A percentile compares a stretch with the other conserved stretches of the same genome.
Conservation (phyloP, 1,140 invertebrate species). For the Heliconius himera region DNA sequence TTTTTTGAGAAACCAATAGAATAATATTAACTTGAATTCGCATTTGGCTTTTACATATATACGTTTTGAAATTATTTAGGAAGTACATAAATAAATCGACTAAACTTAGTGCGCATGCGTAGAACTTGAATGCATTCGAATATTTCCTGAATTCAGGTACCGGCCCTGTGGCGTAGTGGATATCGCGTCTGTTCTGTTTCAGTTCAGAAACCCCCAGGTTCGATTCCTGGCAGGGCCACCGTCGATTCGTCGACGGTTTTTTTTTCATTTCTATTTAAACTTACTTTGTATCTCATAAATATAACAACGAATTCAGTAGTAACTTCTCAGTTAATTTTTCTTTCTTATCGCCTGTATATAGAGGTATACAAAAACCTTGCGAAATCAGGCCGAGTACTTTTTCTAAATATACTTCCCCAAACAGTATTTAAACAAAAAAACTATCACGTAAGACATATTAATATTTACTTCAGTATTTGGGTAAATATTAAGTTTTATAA, state of each 20-base stretch:
- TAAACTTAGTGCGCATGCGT: background rate
- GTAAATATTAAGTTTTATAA: background rate
- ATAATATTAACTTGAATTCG: too few relatives aligned
- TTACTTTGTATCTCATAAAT: background rate
- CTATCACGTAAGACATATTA: too few relatives aligned
- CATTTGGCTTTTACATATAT: too few relatives aligned
- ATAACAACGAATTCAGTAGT: background rate
- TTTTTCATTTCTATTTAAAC: background rate
- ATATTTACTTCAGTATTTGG: too few relatives aligned
- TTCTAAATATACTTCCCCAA: too few relatives aligned
- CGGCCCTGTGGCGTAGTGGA: constrained; percentile 11
- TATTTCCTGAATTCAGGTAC: background rate
- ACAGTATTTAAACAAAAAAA: too few relatives aligned
- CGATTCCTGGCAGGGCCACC: constrained; percentile 11
- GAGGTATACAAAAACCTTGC: too few relatives aligned
- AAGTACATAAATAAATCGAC: background rate
- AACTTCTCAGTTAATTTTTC: background rate
- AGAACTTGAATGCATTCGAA: constrained; percentile 7
- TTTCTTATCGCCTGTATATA: too few relatives aligned
- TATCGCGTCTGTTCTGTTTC: constrained; percentile 10
- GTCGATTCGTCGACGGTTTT: constrained; percentile 5
- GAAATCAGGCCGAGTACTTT: too few relatives aligned
- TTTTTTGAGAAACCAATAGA: too few relatives aligned
- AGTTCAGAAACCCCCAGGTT: constrained; percentile 11
- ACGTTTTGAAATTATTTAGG: background rate